Evolutionary conservation across 2,113 vertebrate genomes (phyloP), one percentile per base, ranked within the genome.

Genomic region (Chaetura pelagica): DNA sequence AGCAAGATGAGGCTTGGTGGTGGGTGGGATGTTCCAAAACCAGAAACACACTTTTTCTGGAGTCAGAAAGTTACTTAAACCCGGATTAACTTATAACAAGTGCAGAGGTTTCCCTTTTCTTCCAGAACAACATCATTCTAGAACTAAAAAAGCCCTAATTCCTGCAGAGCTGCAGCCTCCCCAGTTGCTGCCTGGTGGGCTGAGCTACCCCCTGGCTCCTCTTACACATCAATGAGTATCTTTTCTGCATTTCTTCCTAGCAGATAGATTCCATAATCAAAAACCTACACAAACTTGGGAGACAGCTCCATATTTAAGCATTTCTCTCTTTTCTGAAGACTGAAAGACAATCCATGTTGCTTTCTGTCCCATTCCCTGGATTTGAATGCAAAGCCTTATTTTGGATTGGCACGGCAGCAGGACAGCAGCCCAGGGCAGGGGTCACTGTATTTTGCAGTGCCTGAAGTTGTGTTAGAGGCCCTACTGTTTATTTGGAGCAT

Each of bases 111-210:
- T 84, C 16, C 35, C 3, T 78, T 78, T 58, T 18, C 42, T 51
- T 61, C 38, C 11, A 14, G 12, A 67, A 26, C 7, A 26, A 15
- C 0, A 0, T 12, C 1, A 2, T 11, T 42, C 22, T 58, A 66
- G 46, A 67, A 62, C 54, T 0, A 42, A 72, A 46, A 82, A 74
- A 58, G 1, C 9, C 4, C 17, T 35, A 19, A 55, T 64, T 64
- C 62, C 62, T 72, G 7, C 58, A 14, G 24, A 59, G 11, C 35
- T 30, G n/a, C n/a, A 44, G 38, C 71, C 15, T 51, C 26, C 29
- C 32, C 40, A 34, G 8, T 12, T 18, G 44, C 30, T 54, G 16
- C 15, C 42, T 38, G 52, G 13, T 19, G 57, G 34, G 4, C 75
- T 12, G 29, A 20, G n/a, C 27, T 21, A 57, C 9, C 62, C 44